These are phyloP conservation scores for Brachyptera risi DNA, from an alignment of 2,888 invertebrate species.

Conservation along the genomic window DNA sequence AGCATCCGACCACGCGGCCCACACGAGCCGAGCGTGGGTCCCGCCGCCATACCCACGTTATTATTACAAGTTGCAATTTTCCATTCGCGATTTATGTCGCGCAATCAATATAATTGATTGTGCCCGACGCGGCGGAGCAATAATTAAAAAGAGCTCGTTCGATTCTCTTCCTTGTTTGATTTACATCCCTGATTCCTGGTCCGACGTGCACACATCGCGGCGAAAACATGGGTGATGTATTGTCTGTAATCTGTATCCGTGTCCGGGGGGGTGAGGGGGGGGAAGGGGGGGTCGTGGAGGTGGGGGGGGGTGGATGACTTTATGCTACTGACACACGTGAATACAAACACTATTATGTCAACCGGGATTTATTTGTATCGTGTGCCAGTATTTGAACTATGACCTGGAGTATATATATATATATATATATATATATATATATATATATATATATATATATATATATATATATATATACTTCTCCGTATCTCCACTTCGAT, in stretches of 20 bases:
- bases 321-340: constrained; percentile 7
- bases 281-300: too few species aligned
- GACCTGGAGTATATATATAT: too few species aligned
- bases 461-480: too few species aligned
- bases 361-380: constrained; percentile 5
- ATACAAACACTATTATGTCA: constrained; percentile 17
- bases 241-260: constrained; percentile 2
- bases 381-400: constrained; percentile 12
- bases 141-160: constrained; percentile 16
- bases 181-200: constrained; percentile 13
- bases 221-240: constrained; percentile 17
- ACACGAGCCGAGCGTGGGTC: not conserved
- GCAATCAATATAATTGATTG: constrained; percentile 31
- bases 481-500: too few species aligned
- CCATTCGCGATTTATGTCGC: constrained; percentile 24
- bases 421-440: too few species aligned
- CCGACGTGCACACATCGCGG: constrained; percentile 14
- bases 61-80: constrained; percentile 20
- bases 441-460: too few species aligned
- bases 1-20: too few species aligned
- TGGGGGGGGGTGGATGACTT: constrained; percentile 3
- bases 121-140: constrained; percentile 17
- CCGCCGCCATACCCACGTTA: constrained; percentile 11
- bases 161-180: constrained; percentile 4
- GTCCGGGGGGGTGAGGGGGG: not conserved